These are phyloP conservation scores for Yasuhikotakia modesta DNA, from an alignment of 2,797 vertebrate species.

Conservation along the genomic window DNA sequence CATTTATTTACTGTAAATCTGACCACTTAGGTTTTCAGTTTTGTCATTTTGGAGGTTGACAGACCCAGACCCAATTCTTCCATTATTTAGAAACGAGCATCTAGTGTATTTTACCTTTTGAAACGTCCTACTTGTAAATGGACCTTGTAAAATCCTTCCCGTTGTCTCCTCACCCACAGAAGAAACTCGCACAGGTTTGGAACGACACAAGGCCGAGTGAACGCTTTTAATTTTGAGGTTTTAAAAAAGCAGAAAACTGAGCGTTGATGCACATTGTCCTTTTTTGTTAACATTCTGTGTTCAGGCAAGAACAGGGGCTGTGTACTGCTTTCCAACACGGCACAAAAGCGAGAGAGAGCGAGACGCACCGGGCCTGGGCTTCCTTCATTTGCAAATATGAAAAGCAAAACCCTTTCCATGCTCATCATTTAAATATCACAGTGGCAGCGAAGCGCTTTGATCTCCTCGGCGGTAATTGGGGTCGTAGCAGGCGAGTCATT, in stretches of 20 bases:
- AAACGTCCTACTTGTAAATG: neutral
- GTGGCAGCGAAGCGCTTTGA: conserved; percentile 68
- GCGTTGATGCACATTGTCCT: neutral
- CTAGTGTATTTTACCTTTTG: neutral
- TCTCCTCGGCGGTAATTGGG: conserved; percentile 70
- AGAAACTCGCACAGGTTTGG: neutral
- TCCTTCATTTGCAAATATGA: conserved; percentile 57
- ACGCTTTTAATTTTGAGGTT: neutral
- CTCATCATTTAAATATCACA: conserved; percentile 74
- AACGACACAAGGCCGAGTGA: neutral
- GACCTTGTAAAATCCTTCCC: neutral
- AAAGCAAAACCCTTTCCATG: conserved; percentile 57
- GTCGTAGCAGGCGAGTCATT: conserved; percentile 56
- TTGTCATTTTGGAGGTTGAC: neutral
- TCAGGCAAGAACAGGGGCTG: conserved; percentile 35
- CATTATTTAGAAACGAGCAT: neutral
- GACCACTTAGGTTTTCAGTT: neutral
- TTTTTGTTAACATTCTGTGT: conserved; percentile 55
- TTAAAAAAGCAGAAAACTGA: neutral
- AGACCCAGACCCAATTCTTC: neutral
- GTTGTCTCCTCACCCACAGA: neutral
- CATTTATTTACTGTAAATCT: neutral
- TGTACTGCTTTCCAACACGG: conserved; percentile 36
- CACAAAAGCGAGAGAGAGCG: conserved; percentile 40
- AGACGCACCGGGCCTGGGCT: conserved; percentile 8